Percentiles rank a stretch among this genome's conserved stretches.
Conservation (phyloP, 2,797 vertebrate genomes). For the Onychomys arenicola region DNA sequence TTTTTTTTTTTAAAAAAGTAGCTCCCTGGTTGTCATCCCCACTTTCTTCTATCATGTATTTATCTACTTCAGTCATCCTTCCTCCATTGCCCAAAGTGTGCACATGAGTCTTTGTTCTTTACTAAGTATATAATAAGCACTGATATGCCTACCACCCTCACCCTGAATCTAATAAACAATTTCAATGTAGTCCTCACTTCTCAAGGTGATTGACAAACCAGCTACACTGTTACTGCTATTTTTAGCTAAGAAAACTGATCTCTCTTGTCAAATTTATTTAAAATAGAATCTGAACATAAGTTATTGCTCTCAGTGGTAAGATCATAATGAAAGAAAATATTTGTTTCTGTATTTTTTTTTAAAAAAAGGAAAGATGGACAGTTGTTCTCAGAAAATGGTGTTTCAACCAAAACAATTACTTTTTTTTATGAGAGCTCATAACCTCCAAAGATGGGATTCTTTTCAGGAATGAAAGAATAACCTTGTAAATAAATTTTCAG, state of each 20-base stretch:
- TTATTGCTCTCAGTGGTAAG: slow-evolving; percentile 26
- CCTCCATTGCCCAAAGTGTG: not conserved
- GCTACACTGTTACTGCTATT: not conserved
- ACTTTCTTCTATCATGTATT: not conserved
- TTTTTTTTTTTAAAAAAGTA: not conserved
- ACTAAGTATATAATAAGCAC: not conserved
- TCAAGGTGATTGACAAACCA: slow-evolving; percentile 3
- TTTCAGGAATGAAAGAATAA: slow-evolving; percentile 67
- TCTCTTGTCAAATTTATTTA: slow-evolving; percentile 50
- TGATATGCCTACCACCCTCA: not conserved
- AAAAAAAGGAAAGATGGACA: not conserved
- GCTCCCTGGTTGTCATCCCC: not conserved
- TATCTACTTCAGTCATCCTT: not conserved
- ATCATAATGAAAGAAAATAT: slow-evolving; percentile 27
- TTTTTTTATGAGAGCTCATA: slow-evolving; percentile 16
- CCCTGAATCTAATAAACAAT: slow-evolving; percentile 4
- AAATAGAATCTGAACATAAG: slow-evolving; percentile 20
- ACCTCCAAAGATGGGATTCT: slow-evolving; percentile 35
- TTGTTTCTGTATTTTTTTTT: not conserved
- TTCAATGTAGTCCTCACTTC: not conserved
- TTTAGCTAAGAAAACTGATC: slow-evolving; percentile 53
- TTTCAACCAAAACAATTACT: slow-evolving; percentile 73
- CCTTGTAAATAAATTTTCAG: slow-evolving; percentile 79
- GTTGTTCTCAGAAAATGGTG: slow-evolving; percentile 26
- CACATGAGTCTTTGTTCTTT: not conserved